Base-by-base conservation (phyloP, 2,113 vertebrate species). In the Oreotrochilus melanogaster region DNA sequence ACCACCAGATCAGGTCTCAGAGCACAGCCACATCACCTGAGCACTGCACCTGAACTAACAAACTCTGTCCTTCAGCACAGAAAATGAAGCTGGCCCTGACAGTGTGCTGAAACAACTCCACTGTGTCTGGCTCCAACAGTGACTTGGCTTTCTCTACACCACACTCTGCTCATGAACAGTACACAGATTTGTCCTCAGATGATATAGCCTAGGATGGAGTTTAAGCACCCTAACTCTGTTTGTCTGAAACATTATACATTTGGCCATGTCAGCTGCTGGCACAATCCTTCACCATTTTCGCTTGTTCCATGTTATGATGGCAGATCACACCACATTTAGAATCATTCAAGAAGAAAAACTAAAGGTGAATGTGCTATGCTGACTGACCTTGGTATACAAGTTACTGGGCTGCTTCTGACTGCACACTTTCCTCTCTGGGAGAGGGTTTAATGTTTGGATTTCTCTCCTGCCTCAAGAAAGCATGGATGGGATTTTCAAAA, bases 91-190 rank as follows among this genome's bases (percentile, higher is more conserved):
- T 71, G 58, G 56, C 42, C 27, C 81, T 53, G 66, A 50, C 1
- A 6, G n/a, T 50, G 4, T 42, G 47, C 42, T 0, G 2, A 43
- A 84, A 67, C 39, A 65, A 61, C n/a, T 19, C 53, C 25, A 31
- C 47, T 45, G 16, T 11, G 87, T 81, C 61, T 47, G n/a, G 30
- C 69, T 64, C 66, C 45, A 39, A 27, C 75, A 72, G 14, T 30
- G 30, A 7, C 50, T 15, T 76, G 9, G 54, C 15, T 65, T 86
- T 74, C 66, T 79, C 50, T 47, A 27, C 28, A 27, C 10, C 28
- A 31, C 3, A 23, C 9, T 74, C 35, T 1, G 1, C n/a, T 4
- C 17, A 35, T 3, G 2, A 67, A 25, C 14, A 67, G 16, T 5
- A 78, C 16, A n/a, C 11, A 88, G 60, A 37, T 39, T 56, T 65